Conservation (phyloP, 1,140 invertebrate species). For the Chironomus striatipennis region DNA sequence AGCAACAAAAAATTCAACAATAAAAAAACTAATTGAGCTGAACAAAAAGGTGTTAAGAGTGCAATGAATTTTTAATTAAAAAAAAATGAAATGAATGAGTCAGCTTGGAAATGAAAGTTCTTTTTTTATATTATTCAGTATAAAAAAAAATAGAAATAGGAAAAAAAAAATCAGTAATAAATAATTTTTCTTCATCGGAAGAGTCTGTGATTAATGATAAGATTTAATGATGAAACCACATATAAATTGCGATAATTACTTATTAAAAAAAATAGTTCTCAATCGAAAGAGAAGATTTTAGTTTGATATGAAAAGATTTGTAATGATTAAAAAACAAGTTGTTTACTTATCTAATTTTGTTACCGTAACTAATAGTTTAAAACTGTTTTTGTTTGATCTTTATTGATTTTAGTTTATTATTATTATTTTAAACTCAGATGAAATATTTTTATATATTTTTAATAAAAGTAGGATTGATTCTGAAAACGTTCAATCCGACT, state of each 20-base stretch:
- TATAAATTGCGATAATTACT: too few relatives aligned
- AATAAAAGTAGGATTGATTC: too few relatives aligned
- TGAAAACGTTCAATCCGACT: not conserved
- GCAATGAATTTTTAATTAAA: not conserved
- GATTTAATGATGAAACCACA: not conserved
- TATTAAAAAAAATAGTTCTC: too few relatives aligned
- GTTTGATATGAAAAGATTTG: not conserved
- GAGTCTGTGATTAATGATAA: conserved; percentile 1
- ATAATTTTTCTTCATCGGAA: not conserved
- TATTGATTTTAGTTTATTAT: too few relatives aligned
- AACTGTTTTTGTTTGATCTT: not conserved
- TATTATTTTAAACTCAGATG: too few relatives aligned
- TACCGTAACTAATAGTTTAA: not conserved
- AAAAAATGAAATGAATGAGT: not conserved
- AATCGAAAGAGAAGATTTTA: too few relatives aligned
- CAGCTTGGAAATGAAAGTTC: not conserved
- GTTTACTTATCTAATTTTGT: not conserved
- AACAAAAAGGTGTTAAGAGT: conserved; percentile 7
- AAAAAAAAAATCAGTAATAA: not conserved
- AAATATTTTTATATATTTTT: too few relatives aligned
- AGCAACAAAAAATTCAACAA: not conserved
- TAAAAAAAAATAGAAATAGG: not conserved
- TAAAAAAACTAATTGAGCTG: not conserved
- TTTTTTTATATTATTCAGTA: not conserved
- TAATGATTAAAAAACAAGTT: not conserved